phyloP scores from a whole-genome alignment of 1,140 invertebrate genomes.

The Plodia interpunctella region DNA sequence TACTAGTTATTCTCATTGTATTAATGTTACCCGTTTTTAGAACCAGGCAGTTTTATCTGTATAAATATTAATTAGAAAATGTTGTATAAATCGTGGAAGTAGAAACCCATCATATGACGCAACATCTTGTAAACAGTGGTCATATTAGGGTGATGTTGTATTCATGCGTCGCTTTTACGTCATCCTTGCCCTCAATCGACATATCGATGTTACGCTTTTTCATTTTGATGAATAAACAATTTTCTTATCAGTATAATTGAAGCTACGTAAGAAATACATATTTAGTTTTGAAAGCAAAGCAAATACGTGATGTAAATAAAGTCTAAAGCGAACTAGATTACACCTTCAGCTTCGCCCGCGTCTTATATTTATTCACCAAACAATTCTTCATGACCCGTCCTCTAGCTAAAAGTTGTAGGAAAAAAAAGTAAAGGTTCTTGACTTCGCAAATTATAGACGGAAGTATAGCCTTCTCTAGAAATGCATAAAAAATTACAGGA shows the following conservation, averaged over 20 bases:
- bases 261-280: not conserved
- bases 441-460: too few species aligned
- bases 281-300: not conserved
- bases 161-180: not conserved
- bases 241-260: not conserved
- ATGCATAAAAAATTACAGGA: too few species aligned
- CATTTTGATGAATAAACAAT: not conserved
- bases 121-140: not conserved
- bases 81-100: not conserved
- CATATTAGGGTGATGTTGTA: not conserved
- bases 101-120: not conserved
- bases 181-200: not conserved
- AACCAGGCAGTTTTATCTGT: too few species aligned
- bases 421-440: too few species aligned
- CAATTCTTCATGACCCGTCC: too few species aligned
- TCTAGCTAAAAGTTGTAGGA: too few species aligned
- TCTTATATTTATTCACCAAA: too few species aligned
- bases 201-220: not conserved
- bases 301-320: not conserved
- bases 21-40: too few species aligned
- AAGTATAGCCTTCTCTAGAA: too few species aligned
- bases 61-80: not conserved
- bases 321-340: too few species aligned
- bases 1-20: too few species aligned
- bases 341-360: too few species aligned